Percentiles rank a stretch among this genome's conserved stretches.
These are phyloP conservation scores for Eulemur coronatus DNA, from an alignment of 2,797 vertebrate species.

Conservation along the genomic window DNA sequence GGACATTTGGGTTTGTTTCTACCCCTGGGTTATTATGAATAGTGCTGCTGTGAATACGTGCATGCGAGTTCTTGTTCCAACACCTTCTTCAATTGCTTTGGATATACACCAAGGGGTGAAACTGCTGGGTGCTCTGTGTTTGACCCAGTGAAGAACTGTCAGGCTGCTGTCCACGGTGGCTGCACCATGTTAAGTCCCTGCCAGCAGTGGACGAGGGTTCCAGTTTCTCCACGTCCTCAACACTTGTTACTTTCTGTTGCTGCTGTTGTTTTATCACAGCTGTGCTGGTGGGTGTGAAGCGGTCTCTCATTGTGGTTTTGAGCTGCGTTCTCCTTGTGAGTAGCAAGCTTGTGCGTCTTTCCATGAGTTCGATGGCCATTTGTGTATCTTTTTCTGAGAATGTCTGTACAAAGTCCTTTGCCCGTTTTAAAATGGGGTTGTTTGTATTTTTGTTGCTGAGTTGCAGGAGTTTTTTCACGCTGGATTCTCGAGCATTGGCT, in stretches of 20 bases:
- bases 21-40: background rate
- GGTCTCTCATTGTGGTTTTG: accelerated
- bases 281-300: accelerated
- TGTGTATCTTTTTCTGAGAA: accelerated
- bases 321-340: accelerated
- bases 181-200: accelerated
- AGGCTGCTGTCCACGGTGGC: accelerated
- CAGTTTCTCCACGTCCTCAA: accelerated
- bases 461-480: accelerated
- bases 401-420: background rate
- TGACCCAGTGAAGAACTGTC: background rate
- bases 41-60: accelerated
- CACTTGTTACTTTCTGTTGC: accelerated
- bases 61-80: background rate
- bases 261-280: accelerated
- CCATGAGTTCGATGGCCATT: accelerated
- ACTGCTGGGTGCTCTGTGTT: background rate
- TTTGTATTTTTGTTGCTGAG: too few relatives aligned
- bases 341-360: accelerated
- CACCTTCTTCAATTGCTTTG: background rate
- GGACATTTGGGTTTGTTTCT: background rate
- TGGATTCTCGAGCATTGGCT: accelerated
- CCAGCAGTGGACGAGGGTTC: accelerated
- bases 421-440: accelerated
- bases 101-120: background rate